Evolutionary conservation across 2,797 vertebrate genomes (phyloP).

Genomic region (Lacerta agilis): DNA sequence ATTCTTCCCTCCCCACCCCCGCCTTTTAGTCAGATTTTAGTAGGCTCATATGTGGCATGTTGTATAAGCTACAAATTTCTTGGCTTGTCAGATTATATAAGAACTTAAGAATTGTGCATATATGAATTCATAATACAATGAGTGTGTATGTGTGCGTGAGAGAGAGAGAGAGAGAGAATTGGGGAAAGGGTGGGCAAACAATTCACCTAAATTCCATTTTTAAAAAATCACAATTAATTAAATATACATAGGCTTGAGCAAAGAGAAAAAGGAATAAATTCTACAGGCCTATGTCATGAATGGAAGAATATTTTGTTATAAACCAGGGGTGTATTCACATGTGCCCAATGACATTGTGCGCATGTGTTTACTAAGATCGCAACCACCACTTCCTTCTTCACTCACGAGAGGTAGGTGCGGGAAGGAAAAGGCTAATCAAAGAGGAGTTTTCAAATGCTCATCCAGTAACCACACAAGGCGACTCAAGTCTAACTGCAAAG

Average conservation of each 20-base stretch:
- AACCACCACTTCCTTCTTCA: neutral
- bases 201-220: conserved; percentile 32
- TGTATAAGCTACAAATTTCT: conserved; percentile 35
- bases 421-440: neutral
- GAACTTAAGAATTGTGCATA: neutral
- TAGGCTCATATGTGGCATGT: neutral
- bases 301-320: neutral
- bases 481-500: neutral
- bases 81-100: neutral
- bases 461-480: neutral
- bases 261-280: neutral
- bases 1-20: neutral
- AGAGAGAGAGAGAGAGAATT: no score
- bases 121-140: neutral
- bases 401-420: neutral
- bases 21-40: neutral
- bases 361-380: neutral
- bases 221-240: neutral
- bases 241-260: neutral
- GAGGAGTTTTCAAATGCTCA: neutral
- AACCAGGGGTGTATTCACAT: neutral
- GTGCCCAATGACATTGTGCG: neutral
- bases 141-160: no score
- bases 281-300: neutral
- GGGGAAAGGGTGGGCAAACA: neutral